Evolutionary conservation across 2,797 vertebrate species (phyloP).

Genomic region (Lutra lutra): DNA sequence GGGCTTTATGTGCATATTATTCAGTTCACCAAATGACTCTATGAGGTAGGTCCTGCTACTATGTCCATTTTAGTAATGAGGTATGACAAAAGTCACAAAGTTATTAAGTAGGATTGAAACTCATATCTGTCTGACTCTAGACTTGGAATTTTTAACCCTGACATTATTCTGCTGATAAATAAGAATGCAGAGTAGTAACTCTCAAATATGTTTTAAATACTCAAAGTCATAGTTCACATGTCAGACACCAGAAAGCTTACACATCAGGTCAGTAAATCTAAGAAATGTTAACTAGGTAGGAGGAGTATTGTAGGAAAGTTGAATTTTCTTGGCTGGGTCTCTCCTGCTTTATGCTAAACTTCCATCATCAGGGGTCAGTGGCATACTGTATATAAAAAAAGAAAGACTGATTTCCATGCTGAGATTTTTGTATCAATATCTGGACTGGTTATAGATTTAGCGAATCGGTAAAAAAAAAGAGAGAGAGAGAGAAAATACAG

Average conservation of each 20-base stretch:
- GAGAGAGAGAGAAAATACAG: background rate
- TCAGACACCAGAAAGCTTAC: background rate
- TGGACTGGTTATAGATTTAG: background rate
- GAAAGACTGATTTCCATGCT: background rate
- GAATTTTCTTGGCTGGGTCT: background rate
- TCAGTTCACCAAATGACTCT: background rate
- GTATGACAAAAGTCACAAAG: background rate
- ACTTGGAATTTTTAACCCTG: background rate
- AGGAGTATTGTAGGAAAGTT: background rate
- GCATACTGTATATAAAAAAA: too few species aligned
- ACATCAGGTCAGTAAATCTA: background rate
- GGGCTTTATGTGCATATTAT: background rate
- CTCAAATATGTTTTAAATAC: constrained; percentile 24
- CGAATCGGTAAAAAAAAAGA: background rate
- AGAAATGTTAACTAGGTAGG: background rate
- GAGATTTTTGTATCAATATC: background rate
- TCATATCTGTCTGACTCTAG: background rate
- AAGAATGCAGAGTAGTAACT: background rate
- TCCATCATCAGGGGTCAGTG: background rate
- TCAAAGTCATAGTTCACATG: background rate
- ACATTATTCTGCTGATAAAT: background rate
- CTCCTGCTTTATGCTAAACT: background rate
- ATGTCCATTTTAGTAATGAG: background rate
- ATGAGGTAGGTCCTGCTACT: background rate
- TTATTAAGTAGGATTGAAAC: background rate